phyloP scores from a whole-genome alignment of 2,113 vertebrate genomes.

The Echinops telfairi region DNA sequence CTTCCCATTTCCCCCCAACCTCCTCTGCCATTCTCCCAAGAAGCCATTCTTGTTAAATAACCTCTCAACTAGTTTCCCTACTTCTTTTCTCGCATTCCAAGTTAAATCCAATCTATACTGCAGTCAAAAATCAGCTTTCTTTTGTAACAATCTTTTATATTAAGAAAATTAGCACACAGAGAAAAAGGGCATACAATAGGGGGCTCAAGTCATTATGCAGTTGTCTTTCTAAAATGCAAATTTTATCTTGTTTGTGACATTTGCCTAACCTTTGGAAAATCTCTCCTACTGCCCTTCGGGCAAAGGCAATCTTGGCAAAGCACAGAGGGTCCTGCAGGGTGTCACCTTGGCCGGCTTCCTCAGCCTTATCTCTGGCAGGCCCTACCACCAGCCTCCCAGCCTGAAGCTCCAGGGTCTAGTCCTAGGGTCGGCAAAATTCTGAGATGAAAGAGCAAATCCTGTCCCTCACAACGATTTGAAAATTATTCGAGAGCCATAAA shows the following conservation, averaged over 20 bases:
- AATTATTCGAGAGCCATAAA: too few species aligned
- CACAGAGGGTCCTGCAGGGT: not conserved
- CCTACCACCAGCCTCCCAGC: not conserved
- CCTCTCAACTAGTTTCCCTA: not conserved
- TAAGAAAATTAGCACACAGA: slow-evolving; percentile 18
- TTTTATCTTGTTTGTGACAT: slow-evolving; percentile 36
- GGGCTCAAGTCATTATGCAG: slow-evolving; percentile 37
- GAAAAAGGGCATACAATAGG: slow-evolving; percentile 14
- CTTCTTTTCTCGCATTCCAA: not conserved
- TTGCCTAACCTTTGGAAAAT: slow-evolving; percentile 57
- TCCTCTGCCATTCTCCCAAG: not conserved
- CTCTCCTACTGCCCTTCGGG: not conserved
- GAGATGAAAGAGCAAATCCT: too few species aligned
- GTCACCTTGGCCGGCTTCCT: not conserved
- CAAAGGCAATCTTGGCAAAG: slow-evolving; percentile 1
- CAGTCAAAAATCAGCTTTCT: slow-evolving; percentile 29
- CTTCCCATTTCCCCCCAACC: too few species aligned
- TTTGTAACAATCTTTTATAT: slow-evolving; percentile 26
- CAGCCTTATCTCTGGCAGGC: not conserved
- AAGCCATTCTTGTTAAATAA: not conserved
- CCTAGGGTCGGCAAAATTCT: too few species aligned
- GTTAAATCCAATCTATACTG: not conserved
- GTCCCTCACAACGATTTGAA: too few species aligned
- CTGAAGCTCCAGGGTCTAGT: not conserved
- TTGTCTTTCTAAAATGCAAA: slow-evolving; percentile 51